Percentiles rank a stretch among this genome's conserved stretches.
phyloP scores from a whole-genome alignment of 2,888 invertebrate genomes.

The Drosophila neonasuta region DNA sequence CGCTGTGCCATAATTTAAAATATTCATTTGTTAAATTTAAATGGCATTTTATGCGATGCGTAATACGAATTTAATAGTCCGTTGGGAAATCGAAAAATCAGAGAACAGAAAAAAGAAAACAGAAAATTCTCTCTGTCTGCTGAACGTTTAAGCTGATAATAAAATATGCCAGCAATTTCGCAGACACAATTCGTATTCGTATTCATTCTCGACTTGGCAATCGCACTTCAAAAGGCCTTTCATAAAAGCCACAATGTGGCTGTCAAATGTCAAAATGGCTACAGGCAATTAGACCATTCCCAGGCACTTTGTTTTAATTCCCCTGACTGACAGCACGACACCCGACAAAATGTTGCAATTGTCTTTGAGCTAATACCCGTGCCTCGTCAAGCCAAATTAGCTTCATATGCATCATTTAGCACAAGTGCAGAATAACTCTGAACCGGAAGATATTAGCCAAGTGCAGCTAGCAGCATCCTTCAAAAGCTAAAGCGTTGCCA shows the following conservation, averaged over 20 bases:
- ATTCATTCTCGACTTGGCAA: neutral
- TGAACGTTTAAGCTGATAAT: constrained; percentile 25
- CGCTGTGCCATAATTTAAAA: constrained; percentile 1
- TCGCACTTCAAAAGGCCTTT: constrained; percentile 8
- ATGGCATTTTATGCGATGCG: constrained; percentile 50
- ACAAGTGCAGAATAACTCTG: neutral
- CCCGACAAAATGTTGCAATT: constrained; percentile 8
- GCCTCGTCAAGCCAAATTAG: constrained; percentile 1
- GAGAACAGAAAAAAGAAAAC: constrained; percentile 13
- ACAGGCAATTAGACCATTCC: constrained; percentile 27
- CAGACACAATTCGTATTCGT: constrained; percentile 1
- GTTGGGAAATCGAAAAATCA: constrained; percentile 28
- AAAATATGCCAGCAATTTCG: constrained; percentile 23
- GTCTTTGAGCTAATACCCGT: neutral
- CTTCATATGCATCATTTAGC: constrained; percentile 6
- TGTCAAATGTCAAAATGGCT: constrained; percentile 32
- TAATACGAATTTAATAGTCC: constrained; percentile 48
- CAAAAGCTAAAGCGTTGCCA: neutral
- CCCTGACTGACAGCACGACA: constrained; percentile 34
- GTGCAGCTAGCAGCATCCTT: neutral
- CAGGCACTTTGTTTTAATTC: constrained; percentile 40
- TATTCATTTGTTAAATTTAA: constrained; percentile 46
- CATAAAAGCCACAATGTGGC: constrained; percentile 9
- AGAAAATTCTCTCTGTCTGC: constrained; percentile 14
- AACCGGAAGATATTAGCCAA: neutral